Conservation (phyloP, 2,888 invertebrate species). For the Drosophila emarginata region DNA sequence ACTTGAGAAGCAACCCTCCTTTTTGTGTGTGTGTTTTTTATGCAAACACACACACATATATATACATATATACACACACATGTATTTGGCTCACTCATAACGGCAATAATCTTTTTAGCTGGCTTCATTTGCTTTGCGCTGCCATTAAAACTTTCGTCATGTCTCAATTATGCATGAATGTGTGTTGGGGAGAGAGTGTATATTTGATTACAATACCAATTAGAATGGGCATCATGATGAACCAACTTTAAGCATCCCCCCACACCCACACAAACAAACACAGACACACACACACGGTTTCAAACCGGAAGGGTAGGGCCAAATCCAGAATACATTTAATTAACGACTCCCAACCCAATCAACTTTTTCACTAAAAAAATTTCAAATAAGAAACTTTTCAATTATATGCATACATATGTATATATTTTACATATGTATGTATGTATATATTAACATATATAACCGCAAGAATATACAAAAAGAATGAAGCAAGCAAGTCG, state of each 20-base stretch:
- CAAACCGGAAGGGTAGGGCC: conserved; percentile 37
- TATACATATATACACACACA: neutral
- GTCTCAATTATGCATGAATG: conserved; percentile 76
- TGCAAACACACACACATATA: conserved; percentile 1
- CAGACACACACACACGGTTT: neutral
- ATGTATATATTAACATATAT: conserved; percentile 3
- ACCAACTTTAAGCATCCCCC: too few species aligned
- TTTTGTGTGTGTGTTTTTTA: neutral
- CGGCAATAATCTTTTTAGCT: conserved; percentile 57
- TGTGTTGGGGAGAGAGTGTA: conserved; percentile 34
- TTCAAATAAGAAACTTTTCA: conserved; percentile 55
- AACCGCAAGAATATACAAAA: neutral
- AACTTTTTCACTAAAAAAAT: conserved; percentile 12
- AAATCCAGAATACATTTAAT: conserved; percentile 47
- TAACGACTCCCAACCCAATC: conserved; percentile 33
- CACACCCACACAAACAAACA: neutral
- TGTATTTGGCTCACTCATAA: conserved; percentile 37
- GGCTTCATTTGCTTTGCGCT: conserved; percentile 53
- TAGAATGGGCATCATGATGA: conserved; percentile 33
- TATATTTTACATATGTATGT: neutral
- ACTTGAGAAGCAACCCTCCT: too few species aligned
- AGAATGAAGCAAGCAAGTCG: too few species aligned
- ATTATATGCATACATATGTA: conserved; percentile 52
- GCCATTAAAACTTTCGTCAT: conserved; percentile 33
- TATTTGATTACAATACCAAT: conserved; percentile 70